phyloP scores from a whole-genome alignment of 2,113 vertebrate species.

The Tachysurus fulvidraco region DNA sequence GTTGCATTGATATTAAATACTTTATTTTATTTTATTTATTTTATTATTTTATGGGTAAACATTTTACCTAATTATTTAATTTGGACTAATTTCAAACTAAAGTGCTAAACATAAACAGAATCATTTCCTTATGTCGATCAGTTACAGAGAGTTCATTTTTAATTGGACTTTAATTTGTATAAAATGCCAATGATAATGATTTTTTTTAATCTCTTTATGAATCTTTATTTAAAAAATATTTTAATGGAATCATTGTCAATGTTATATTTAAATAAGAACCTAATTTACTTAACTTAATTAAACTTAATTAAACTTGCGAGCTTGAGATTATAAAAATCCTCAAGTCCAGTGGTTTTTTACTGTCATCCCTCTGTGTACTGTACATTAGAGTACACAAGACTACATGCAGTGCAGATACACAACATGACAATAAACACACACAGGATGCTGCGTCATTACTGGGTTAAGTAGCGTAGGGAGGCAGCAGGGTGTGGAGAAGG shows the following conservation, averaged over 20 bases:
- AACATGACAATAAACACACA: not conserved
- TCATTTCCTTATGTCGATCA: not conserved
- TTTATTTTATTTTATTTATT: not conserved
- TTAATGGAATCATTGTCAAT: too few relatives aligned
- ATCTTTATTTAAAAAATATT: too few relatives aligned
- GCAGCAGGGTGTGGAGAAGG: not conserved
- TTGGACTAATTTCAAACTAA: not conserved
- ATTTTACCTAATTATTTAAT: not conserved
- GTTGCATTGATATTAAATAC: not conserved
- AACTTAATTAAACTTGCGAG: not conserved
- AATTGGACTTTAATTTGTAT: too few relatives aligned
- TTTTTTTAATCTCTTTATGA: too few relatives aligned
- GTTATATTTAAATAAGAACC: too few relatives aligned
- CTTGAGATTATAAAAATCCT: not conserved
- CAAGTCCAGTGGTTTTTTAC: not conserved
- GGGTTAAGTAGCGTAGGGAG: not conserved
- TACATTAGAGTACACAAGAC: not conserved
- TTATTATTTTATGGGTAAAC: not conserved
- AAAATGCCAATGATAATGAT: too few relatives aligned
- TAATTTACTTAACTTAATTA: too few relatives aligned
- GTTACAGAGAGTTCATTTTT: not conserved
- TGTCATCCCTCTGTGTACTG: not conserved
- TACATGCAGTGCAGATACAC: not conserved
- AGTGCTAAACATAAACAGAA: not conserved
- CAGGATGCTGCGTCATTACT: not conserved